phyloP scores from a whole-genome alignment of 2,113 vertebrate species.

The Lethenteron reissneri region DNA sequence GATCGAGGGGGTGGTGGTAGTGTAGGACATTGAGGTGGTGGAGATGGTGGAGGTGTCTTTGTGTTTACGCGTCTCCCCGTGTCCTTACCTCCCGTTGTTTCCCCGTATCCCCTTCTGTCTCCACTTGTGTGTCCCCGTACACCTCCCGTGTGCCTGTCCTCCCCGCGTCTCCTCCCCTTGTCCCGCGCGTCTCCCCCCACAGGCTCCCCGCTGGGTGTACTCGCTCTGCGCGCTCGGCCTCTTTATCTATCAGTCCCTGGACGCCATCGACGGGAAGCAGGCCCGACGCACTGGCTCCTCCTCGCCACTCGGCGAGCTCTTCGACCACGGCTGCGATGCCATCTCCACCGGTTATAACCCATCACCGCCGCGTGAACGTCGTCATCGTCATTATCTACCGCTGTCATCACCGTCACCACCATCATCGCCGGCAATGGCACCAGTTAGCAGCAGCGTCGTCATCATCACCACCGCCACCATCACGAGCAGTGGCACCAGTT shows the following conservation, averaged over 20 bases:
- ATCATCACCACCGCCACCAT: no score
- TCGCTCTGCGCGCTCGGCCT: constrained; percentile 71
- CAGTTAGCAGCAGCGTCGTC: no score
- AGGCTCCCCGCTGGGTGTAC: constrained; percentile 93
- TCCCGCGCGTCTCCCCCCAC: constrained; percentile 3
- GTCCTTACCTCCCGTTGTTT: neutral
- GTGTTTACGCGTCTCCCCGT: neutral
- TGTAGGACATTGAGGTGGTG: no score
- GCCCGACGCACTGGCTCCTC: constrained; percentile 89
- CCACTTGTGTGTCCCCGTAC: neutral
- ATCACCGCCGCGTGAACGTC: neutral
- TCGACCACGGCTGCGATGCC: constrained; percentile 95
- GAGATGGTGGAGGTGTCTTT: no score
- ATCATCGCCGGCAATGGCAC: no score
- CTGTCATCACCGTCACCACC: no score
- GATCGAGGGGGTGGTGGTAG: no score
- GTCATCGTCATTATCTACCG: neutral
- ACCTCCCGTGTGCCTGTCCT: neutral
- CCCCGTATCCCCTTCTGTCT: no score
- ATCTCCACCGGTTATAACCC: constrained; percentile 61
- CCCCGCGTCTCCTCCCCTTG: neutral
- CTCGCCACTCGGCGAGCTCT: constrained; percentile 81
- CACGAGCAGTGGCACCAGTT: no score
- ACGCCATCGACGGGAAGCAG: constrained; percentile 94
- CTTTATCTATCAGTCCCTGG: constrained; percentile 89